Conservation (phyloP, 2,113 vertebrate genomes). For the Dasyprocta punctata region DNA sequence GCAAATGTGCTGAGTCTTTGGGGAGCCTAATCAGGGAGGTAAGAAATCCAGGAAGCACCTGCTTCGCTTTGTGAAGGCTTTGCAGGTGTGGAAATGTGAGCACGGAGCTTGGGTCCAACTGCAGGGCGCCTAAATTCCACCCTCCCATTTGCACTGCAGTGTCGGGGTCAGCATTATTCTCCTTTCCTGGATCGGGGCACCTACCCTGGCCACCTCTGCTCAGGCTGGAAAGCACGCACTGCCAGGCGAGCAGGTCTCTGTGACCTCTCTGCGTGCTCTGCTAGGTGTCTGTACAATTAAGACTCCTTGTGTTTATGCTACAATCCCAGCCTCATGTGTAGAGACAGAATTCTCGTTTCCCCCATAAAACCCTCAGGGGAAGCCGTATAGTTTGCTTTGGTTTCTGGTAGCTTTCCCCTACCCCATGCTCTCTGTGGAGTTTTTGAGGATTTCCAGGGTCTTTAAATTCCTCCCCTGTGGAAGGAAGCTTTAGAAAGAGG, state of each 20-base stretch:
- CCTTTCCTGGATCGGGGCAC: not conserved
- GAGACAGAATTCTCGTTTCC: not conserved
- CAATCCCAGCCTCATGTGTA: not conserved
- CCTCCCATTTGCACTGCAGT: not conserved
- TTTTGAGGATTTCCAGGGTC: not conserved
- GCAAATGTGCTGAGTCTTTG: not conserved
- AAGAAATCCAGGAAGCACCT: not conserved
- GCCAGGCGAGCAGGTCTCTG: not conserved
- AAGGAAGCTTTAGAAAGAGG: not conserved
- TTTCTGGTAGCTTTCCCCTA: not conserved
- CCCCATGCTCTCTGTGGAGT: not conserved
- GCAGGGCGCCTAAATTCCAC: accelerated
- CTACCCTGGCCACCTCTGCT: not conserved
- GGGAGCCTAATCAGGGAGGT: not conserved
- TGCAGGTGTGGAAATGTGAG: not conserved
- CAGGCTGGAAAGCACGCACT: not conserved
- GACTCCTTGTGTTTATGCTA: not conserved
- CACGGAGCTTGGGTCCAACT: not conserved
- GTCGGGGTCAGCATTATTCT: not conserved
- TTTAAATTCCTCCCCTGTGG: not conserved
- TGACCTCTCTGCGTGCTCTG: not conserved
- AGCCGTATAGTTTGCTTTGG: not conserved
- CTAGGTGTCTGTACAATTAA: not conserved
- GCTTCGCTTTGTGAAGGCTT: not conserved
- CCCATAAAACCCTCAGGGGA: not conserved